These are phyloP conservation scores for Tangara arthus DNA, from an alignment of 2,797 vertebrate species.

Conservation along the genomic window DNA sequence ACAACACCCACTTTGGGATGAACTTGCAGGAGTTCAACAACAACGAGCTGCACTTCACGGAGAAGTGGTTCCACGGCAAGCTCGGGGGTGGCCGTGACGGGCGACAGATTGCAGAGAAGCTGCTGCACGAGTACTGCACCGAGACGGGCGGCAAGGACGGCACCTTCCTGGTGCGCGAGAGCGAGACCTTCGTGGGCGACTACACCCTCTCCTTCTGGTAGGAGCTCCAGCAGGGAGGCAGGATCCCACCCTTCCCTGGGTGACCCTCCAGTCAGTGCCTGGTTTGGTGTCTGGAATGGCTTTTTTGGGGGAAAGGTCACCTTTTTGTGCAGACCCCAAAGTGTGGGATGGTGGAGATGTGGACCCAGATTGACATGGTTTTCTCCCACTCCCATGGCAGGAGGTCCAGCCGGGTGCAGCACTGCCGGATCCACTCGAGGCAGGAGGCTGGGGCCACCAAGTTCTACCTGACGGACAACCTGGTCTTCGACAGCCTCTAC, in stretches of 20 bases:
- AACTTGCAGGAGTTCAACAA: constrained; percentile 74
- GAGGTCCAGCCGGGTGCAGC: constrained; percentile 76
- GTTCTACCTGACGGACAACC: constrained; percentile 78
- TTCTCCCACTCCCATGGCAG: not conserved
- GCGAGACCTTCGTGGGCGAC: constrained; percentile 78
- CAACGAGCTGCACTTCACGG: constrained; percentile 76
- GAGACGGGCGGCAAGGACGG: constrained; percentile 76
- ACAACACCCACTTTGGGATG: not conserved
- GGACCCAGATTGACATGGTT: not conserved
- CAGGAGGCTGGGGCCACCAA: constrained; percentile 75
- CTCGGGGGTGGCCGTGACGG: constrained; percentile 74
- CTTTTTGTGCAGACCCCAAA: not conserved
- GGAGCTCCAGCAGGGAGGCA: not conserved
- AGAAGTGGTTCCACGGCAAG: constrained; percentile 80
- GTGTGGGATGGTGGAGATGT: fast-evolving
- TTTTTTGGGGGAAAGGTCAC: fast-evolving
- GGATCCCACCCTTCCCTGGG: not conserved
- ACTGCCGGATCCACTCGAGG: constrained; percentile 75
- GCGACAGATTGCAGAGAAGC: constrained; percentile 76
- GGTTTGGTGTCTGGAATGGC: not conserved
- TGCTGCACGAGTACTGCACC: constrained; percentile 74
- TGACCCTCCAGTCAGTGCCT: not conserved
- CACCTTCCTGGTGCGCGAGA: constrained; percentile 78
- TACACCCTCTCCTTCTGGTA: constrained; percentile 81
- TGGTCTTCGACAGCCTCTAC: constrained; percentile 79